Percentiles rank a stretch among this genome's conserved stretches.
Conservation (phyloP, 2,888 invertebrate species). For the Cerastis rubricosa region DNA sequence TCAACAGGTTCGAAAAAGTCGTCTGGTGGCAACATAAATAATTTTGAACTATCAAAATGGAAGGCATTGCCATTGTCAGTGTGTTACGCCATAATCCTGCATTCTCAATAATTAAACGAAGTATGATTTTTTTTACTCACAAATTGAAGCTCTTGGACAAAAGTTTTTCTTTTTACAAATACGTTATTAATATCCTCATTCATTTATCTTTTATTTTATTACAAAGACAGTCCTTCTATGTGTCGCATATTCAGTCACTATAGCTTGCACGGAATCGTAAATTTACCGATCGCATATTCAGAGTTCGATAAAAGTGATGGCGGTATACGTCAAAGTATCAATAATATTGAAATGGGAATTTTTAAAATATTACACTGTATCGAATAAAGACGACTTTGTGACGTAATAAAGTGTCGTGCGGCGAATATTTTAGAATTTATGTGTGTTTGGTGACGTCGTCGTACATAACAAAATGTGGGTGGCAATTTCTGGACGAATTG, state of each 20-base stretch:
- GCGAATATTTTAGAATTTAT: constrained; percentile 21
- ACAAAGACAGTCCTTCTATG: constrained; percentile 15
- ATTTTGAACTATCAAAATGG: neutral
- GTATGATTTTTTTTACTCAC: neutral
- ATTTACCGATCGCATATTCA: constrained; percentile 48
- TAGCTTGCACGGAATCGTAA: constrained; percentile 43
- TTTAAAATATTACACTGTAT: constrained; percentile 54
- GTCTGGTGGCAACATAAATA: neutral
- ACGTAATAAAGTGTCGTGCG: constrained; percentile 35
- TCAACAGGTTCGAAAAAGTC: neutral
- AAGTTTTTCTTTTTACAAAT: neutral
- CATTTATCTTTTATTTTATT: constrained; percentile 22
- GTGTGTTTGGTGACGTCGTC: neutral
- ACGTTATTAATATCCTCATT: neutral
- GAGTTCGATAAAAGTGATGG: constrained; percentile 49
- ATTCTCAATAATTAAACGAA: neutral
- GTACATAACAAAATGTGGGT: neutral
- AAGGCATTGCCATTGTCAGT: neutral
- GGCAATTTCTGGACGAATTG: neutral
- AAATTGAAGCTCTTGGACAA: neutral
- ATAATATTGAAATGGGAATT: constrained; percentile 51
- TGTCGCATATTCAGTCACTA: constrained; percentile 21
- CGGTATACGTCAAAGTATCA: constrained; percentile 48
- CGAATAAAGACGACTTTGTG: constrained; percentile 37
- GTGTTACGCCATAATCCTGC: neutral